Percentiles rank a stretch among this genome's conserved stretches.
phyloP scores from a whole-genome alignment of 2,113 vertebrate genomes.

The Melanerpes aurifrons region DNA sequence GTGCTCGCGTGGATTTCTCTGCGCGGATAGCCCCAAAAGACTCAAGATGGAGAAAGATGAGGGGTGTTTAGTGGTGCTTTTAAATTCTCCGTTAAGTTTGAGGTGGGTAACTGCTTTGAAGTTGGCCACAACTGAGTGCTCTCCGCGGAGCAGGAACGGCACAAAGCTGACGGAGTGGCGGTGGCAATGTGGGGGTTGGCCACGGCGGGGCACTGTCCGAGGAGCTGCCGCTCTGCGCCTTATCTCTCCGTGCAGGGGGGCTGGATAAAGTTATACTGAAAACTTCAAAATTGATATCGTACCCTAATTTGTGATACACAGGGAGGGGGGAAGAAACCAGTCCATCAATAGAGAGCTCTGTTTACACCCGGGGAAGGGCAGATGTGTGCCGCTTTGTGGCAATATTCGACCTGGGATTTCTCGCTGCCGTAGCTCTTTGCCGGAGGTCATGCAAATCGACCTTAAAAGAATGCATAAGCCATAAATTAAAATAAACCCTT shows the following conservation, averaged over 20 bases:
- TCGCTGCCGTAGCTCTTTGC: constrained; percentile 87
- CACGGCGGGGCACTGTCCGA: constrained; percentile 86
- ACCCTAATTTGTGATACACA: constrained; percentile 63
- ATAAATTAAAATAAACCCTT: constrained; percentile 95
- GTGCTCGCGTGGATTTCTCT: constrained; percentile 62
- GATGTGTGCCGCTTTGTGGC: constrained; percentile 77
- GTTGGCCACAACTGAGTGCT: constrained; percentile 57
- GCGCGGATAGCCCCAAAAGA: constrained; percentile 26
- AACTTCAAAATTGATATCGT: constrained; percentile 80
- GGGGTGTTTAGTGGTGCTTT: constrained; percentile 53
- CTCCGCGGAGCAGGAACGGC: neutral
- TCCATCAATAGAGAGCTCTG: constrained; percentile 61
- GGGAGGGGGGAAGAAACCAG: constrained; percentile 18
- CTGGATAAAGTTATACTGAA: constrained; percentile 76
- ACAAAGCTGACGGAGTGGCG: constrained; percentile 40
- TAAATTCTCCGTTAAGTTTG: constrained; percentile 71
- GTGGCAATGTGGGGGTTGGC: constrained; percentile 73
- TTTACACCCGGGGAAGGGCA: constrained; percentile 69
- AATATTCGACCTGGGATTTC: constrained; percentile 76
- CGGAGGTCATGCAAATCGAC: constrained; percentile 93
- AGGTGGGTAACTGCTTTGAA: constrained; percentile 75
- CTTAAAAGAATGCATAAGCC: constrained; percentile 95
- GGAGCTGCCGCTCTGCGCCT: constrained; percentile 43
- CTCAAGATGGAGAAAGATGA: constrained; percentile 49
- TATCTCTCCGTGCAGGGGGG: constrained; percentile 47